phyloP scores from a whole-genome alignment of 2,797 vertebrate species.

The Menidia menidia region DNA sequence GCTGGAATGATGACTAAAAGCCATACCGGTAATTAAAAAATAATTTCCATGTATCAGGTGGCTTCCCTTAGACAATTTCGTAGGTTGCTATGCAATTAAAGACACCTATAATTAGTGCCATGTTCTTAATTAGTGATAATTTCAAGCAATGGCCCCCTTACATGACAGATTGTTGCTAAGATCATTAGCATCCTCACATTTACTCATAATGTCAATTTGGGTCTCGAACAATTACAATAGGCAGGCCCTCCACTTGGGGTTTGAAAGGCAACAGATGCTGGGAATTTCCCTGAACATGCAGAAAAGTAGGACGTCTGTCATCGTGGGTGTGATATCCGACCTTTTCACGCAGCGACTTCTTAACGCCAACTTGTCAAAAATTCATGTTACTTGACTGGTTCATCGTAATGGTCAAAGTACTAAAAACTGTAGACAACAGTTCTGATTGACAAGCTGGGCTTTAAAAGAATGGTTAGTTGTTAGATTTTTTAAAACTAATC shows the following conservation, averaged over 20 bases:
- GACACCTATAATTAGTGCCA: slow-evolving; percentile 82
- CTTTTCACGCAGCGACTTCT: neutral
- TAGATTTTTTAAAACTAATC: slow-evolving; percentile 13
- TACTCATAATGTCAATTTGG: slow-evolving; percentile 45
- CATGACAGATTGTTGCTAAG: slow-evolving; percentile 55
- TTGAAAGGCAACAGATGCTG: slow-evolving; percentile 58
- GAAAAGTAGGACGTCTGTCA: slow-evolving; percentile 27
- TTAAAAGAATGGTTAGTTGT: neutral
- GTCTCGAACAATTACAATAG: slow-evolving; percentile 44
- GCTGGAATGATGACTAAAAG: slow-evolving; percentile 65
- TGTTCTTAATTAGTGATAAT: slow-evolving; percentile 84
- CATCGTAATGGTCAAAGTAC: neutral
- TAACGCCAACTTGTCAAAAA: neutral
- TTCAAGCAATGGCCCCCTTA: slow-evolving; percentile 68
- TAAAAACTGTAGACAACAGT: neutral
- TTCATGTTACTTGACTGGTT: neutral
- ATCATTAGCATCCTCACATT: slow-evolving; percentile 65
- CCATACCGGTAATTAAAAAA: slow-evolving; percentile 82
- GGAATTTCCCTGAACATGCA: slow-evolving; percentile 43
- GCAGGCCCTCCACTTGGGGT: slow-evolving; percentile 41
- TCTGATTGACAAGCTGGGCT: neutral
- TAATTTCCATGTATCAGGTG: slow-evolving; percentile 84
- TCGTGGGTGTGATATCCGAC: slow-evolving; percentile 16
- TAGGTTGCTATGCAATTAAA: slow-evolving; percentile 84
- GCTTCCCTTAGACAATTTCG: slow-evolving; percentile 83